Conservation (phyloP, 2,113 vertebrate species). For the Cyphomyrus plagiostoma region DNA sequence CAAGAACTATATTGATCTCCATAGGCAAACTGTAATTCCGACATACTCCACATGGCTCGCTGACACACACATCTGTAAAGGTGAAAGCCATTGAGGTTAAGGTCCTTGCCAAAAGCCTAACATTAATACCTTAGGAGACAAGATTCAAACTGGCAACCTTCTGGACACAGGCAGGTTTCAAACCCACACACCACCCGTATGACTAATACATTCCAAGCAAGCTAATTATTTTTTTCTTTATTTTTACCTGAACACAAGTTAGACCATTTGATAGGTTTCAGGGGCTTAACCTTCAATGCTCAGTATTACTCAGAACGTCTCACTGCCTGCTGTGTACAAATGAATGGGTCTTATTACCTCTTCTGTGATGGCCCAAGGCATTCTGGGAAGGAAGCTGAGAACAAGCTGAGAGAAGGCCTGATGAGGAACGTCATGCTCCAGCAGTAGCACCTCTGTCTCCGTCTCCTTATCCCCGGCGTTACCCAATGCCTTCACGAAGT, state of each 20-base stretch:
- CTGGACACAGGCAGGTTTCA: background rate
- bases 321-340: background rate
- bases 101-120: background rate
- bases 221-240: background rate
- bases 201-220: background rate
- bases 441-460: slow-evolving; percentile 84
- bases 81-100: background rate
- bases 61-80: background rate
- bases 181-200: background rate
- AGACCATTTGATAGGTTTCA: background rate
- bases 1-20: background rate
- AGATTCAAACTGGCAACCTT: background rate
- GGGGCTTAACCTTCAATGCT: background rate
- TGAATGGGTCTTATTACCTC: slow-evolving; percentile 55
- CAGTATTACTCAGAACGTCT: background rate
- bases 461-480: slow-evolving; percentile 86
- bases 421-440: slow-evolving; percentile 95
- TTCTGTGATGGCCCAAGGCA: slow-evolving; percentile 86
- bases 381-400: slow-evolving; percentile 86
- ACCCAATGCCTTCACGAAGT: slow-evolving; percentile 91
- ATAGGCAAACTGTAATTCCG: background rate
- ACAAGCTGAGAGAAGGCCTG: slow-evolving; percentile 87
- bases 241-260: background rate
- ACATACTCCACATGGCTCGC: background rate
- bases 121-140: background rate